Base-by-base conservation (phyloP, 2,888 invertebrate genomes). In the Galerucella nymphaeae region DNA sequence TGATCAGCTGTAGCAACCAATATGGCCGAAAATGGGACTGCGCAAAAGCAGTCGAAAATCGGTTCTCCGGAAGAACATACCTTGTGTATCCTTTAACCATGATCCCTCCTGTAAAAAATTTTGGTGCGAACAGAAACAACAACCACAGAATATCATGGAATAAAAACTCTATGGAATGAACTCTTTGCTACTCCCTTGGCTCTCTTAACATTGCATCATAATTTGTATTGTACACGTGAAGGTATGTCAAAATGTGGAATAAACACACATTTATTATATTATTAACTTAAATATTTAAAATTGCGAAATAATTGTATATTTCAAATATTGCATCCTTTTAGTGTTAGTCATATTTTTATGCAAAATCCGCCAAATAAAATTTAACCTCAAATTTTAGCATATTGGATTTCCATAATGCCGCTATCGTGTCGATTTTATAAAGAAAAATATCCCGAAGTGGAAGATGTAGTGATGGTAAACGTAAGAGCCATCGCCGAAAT, bases 401-500 rank as follows among this genome's bases (percentile, higher is more conserved):
- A 62, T 62, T 16, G 58, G 30, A 58, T 42, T 62, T 70, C 53
- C 73, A 79, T 91, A 89, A 95, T 95, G 95, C 95, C 96, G 84
- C 90, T 98, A 75, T 94, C 95, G 81, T 98, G 98, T 92, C 91
- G 99, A 85, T 99, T 96, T 91, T 99, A 99, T 86, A 94, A 95
- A 85, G 96, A 98, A 87, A 96, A 94, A 84, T 99, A 97, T 88
- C 99, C 99, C 1, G 99, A 99, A 86, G 93, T 98, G 74, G 99
- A 99, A 83, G 99, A 99, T 92, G 98, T 99, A 64, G 99, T 99
- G 62, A 98, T 99, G 98, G 99, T 98, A 38, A 99, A 98, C 85
- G 99, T 99, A 3, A 90, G 97, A 59, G 94, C 97, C 77, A 99
- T 99, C 83, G 99, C 98, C 18, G 99, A 99, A 89, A 99, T 99